Evolutionary conservation across 2,113 vertebrate genomes (phyloP), one percentile per base, ranked within the genome.

Genomic region (Buteo buteo): DNA sequence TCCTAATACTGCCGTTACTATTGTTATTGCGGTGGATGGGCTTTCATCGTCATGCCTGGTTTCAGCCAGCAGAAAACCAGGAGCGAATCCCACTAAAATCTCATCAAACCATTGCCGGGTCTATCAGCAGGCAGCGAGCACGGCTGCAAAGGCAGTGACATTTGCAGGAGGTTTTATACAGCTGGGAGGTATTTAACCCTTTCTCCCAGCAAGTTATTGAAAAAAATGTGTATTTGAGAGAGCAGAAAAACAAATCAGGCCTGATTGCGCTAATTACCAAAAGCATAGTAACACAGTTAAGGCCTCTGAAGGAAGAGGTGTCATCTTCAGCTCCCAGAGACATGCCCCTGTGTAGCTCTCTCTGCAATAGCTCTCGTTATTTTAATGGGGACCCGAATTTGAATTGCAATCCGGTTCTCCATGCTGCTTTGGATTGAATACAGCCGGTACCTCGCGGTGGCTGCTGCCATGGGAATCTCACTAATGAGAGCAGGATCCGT

Each of bases 151-250:
- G 47, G 77, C 50, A 55, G 26, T 64, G 65, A 74, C 34, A 78
- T 84, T 95, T 79, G 49, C 31, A 61, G 44, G 47, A 83, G n/a
- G 26, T 44, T 93, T 89, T 57, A 52, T 57, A n/a, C 52, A 87
- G 44, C 31, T 9, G 4, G 49, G 66, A 88, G 40, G 14, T 38
- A 14, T 93, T 96, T 96, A 95, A 90, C 84, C 67, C 74, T 91
- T 96, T 95, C 82, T 87, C 57, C n/a, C 45, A 79, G 14, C 11
- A 80, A 67, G 44, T n/a, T 82, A 65, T 61, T 82, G 19, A 57
- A 57, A 61, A 64, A 65, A 5, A 28, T 1, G 11, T 49, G 10
- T 54, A 5, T 91, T 76, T 70, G 64, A 58, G 55, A 82, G 22
- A 54, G n/a, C 40, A 78, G 69, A 24, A 82, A 88, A 83, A 18